Evolutionary conservation across 2,888 invertebrate species (phyloP).

Genomic region (Pecten maximus): DNA sequence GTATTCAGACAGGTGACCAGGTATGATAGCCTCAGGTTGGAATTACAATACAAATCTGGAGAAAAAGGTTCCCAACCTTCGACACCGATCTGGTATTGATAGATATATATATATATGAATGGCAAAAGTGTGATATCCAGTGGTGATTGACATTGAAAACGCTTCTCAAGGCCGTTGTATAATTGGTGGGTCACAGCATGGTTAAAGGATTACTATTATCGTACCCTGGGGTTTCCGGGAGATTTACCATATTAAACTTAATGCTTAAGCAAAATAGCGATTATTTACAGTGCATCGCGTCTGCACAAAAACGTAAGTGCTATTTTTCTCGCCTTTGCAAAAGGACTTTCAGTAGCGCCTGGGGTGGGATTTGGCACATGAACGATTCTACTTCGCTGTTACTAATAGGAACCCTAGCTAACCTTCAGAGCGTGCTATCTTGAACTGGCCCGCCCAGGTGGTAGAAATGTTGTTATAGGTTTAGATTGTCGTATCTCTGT

Average conservation of each 20-base stretch:
- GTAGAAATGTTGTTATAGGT: neutral
- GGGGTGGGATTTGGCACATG: neutral
- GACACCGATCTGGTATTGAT: neutral
- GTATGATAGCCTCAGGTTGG: neutral
- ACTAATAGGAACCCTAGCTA: neutral
- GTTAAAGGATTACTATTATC: neutral
- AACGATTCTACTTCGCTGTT: neutral
- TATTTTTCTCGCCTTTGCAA: conserved; percentile 29
- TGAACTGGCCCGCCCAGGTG: conserved; percentile 33
- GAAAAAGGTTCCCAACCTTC: neutral
- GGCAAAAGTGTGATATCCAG: neutral
- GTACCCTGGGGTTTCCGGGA: neutral
- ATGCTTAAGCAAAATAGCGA: conserved; percentile 10
- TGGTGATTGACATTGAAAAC: neutral
- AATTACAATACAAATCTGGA: neutral
- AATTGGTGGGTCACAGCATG: neutral
- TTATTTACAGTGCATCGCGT: conserved; percentile 19
- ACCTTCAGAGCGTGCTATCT: neutral
- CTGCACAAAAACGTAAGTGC: conserved; percentile 21
- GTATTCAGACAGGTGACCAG: conserved; percentile 13
- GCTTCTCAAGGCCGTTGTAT: neutral
- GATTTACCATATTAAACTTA: conserved; percentile 10
- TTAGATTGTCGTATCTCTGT: neutral
- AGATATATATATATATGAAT: neutral
- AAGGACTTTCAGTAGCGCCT: neutral